These are phyloP conservation scores for Polypedilum pembai DNA, from an alignment of 1,140 invertebrate species.

Conservation along the genomic window DNA sequence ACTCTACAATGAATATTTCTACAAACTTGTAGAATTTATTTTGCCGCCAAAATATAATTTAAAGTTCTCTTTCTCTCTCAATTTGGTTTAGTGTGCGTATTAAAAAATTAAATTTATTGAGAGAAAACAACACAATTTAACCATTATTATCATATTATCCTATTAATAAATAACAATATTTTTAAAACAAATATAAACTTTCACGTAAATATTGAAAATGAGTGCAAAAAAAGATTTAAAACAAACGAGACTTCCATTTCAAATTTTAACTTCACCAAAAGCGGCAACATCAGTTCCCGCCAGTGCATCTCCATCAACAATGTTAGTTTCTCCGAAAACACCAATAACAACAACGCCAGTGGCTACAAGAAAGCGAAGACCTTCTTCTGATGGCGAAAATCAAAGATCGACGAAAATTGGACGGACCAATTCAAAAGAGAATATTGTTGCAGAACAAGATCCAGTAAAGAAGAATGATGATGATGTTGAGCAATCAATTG, in stretches of 20 bases:
- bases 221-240: not conserved
- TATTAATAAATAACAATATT: no score
- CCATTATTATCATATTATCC: no score
- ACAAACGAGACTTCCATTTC: not conserved
- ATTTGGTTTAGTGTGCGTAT: no score
- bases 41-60: no score
- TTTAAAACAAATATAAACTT: no score
- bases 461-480: not conserved
- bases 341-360: not conserved
- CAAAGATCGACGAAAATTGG: not conserved
- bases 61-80: no score
- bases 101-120: no score
- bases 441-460: not conserved
- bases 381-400: not conserved
- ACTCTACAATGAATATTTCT: no score
- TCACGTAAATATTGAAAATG: not conserved
- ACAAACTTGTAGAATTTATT: no score
- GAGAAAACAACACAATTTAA: no score
- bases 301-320: not conserved
- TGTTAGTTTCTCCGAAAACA: not conserved
- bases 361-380: not conserved
- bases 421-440: not conserved
- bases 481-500: not conserved
- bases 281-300: not conserved
- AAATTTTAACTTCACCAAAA: not conserved